phyloP scores from a whole-genome alignment of 2,797 vertebrate genomes.

The Mormyrops boulengeri region DNA sequence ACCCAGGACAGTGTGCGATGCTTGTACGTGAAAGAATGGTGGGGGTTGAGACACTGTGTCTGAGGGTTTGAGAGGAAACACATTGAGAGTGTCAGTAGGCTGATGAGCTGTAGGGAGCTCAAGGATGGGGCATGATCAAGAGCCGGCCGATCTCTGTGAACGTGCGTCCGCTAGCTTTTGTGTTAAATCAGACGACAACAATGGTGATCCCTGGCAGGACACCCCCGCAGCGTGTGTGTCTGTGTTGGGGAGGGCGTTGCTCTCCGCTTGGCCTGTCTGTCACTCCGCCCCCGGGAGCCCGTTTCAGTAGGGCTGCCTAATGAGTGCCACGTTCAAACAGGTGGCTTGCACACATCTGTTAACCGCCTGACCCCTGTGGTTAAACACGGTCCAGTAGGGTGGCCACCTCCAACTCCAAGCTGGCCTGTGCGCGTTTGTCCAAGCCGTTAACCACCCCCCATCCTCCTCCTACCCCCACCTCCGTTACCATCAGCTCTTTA shows the following conservation, averaged over 20 bases:
- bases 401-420: background rate
- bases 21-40: background rate
- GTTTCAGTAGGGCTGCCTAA: conserved; percentile 57
- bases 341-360: conserved; percentile 58
- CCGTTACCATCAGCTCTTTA: background rate
- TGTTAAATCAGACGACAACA: conserved; percentile 77
- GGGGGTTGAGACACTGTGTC: background rate
- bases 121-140: background rate
- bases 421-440: background rate
- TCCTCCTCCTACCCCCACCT: background rate
- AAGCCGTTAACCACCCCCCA: background rate
- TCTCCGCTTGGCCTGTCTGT: conserved; percentile 55
- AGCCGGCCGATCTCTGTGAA: background rate
- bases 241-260: conserved; percentile 45
- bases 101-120: background rate
- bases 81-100: background rate
- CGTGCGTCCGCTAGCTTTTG: conserved; percentile 54
- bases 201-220: conserved; percentile 59
- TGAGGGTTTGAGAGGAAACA: background rate
- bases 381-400: conserved; percentile 24
- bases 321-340: conserved; percentile 56
- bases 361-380: background rate
- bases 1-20: background rate
- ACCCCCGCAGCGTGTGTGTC: conserved; percentile 32
- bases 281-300: conserved; percentile 56